phyloP scores from a whole-genome alignment of 2,888 invertebrate genomes.

The Parelbella ahira region DNA sequence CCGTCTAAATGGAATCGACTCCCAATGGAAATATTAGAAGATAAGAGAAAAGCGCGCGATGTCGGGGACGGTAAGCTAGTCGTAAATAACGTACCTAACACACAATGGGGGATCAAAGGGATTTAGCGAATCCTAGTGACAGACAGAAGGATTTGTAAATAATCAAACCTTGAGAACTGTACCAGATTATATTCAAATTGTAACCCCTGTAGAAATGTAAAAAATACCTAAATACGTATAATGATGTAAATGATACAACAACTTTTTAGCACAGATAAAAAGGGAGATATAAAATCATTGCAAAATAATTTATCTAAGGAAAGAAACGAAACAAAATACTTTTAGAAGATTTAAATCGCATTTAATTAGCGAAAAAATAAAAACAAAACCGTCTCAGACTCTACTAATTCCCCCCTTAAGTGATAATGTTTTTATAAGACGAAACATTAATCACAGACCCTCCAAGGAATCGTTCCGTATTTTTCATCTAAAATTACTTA shows the following conservation, averaged over 20 bases:
- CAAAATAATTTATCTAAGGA: too few relatives aligned
- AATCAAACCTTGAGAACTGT: conserved; percentile 2
- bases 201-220: too few relatives aligned
- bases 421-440: conserved; percentile 27
- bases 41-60: background rate
- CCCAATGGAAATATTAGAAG: conserved; percentile 9
- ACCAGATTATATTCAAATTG: background rate
- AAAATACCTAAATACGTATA: too few relatives aligned
- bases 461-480: conserved; percentile 27
- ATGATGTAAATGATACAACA: too few relatives aligned
- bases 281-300: too few relatives aligned
- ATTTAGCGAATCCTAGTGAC: conserved; percentile 14
- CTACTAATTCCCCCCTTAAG: conserved; percentile 29
- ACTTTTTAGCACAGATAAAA: too few relatives aligned
- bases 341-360: conserved; percentile 5
- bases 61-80: conserved; percentile 12
- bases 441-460: conserved; percentile 15
- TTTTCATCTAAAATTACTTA: conserved; percentile 41
- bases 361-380: conserved; percentile 25
- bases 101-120: conserved; percentile 18
- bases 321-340: background rate
- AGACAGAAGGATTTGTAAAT: conserved; percentile 25
- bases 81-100: conserved; percentile 42
- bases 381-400: conserved; percentile 10
- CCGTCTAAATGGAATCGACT: background rate